A percentile compares a stretch with the other conserved stretches of the same genome.
These are phyloP conservation scores for Grammomys dolichurus DNA, from an alignment of 2,113 vertebrate species.

Conservation along the genomic window DNA sequence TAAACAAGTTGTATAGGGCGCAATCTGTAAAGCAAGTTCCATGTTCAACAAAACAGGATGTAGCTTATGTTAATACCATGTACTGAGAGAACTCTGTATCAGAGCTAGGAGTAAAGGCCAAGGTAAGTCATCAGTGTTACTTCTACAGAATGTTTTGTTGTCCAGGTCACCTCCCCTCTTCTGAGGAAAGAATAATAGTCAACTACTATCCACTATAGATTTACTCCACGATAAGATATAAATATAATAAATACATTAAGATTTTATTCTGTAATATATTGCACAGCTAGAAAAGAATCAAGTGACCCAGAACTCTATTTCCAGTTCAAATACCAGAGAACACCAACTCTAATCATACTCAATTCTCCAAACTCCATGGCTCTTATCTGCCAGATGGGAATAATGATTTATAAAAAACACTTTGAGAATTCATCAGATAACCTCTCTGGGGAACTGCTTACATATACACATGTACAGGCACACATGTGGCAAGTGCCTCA, in stretches of 20 bases:
- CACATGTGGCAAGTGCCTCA: background rate
- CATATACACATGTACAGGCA: background rate
- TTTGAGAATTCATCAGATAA: slow-evolving; percentile 66
- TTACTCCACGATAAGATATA: background rate
- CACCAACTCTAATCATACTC: background rate
- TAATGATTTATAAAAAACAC: slow-evolving; percentile 63
- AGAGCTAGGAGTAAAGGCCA: background rate
- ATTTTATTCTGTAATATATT: background rate
- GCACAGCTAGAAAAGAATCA: slow-evolving; percentile 6
- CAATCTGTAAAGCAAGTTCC: slow-evolving; percentile 90
- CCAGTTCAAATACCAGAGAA: background rate
- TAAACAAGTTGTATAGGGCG: slow-evolving; percentile 96
- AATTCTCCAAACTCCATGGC: slow-evolving; percentile 46
- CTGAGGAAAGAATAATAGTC: background rate
- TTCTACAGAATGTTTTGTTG: slow-evolving; percentile 21
- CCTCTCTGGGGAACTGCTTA: slow-evolving; percentile 12
- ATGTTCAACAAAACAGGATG: slow-evolving; percentile 12
- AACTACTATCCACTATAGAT: background rate
- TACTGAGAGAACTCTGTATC: background rate
- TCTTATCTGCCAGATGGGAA: slow-evolving; percentile 54
- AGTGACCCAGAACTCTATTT: background rate
- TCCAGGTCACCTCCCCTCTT: background rate
- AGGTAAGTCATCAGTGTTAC: background rate
- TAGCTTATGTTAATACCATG: background rate
- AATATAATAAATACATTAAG: background rate